Evolutionary conservation across 2,888 invertebrate genomes (phyloP).

Genomic region (Horisme vitalbata): DNA sequence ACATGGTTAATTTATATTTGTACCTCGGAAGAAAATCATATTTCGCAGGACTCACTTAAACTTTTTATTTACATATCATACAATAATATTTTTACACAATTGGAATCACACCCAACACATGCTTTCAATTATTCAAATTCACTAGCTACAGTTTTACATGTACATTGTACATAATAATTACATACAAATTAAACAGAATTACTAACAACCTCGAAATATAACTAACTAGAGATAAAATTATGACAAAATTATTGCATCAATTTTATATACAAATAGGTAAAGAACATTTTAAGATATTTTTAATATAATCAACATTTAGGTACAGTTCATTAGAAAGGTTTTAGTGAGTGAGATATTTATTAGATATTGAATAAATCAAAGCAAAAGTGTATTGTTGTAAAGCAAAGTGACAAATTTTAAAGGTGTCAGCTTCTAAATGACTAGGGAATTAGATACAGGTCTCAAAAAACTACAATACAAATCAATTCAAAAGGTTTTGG

Average conservation of each 20-base stretch:
- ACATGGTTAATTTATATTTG: conserved; percentile 82
- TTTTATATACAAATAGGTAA: conserved; percentile 62
- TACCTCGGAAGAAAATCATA: conserved; percentile 83
- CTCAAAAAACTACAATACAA: conserved; percentile 63
- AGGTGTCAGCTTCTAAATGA: conserved; percentile 56
- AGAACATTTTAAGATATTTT: conserved; percentile 45
- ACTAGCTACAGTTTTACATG: conserved; percentile 76
- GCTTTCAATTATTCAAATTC: conserved; percentile 66
- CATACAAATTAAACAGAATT: conserved; percentile 46
- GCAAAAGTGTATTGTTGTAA: conserved; percentile 58
- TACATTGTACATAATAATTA: conserved; percentile 71
- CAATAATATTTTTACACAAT: conserved; percentile 70
- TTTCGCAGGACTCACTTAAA: conserved; percentile 77
- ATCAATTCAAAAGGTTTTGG: conserved; percentile 60
- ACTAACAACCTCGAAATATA: conserved; percentile 65
- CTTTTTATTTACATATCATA: conserved; percentile 81
- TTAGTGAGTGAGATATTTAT: conserved; percentile 42
- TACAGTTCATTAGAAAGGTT: conserved; percentile 37
- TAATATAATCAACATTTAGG: conserved; percentile 48
- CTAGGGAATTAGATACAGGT: conserved; percentile 62
- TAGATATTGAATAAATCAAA: conserved; percentile 52
- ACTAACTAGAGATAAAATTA: conserved; percentile 67
- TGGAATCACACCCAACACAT: conserved; percentile 60
- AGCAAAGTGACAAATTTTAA: conserved; percentile 60
- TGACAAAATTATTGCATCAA: conserved; percentile 75